Evolutionary conservation across 2,113 vertebrate species (phyloP).

Genomic region (Chlorodrepanis virens): DNA sequence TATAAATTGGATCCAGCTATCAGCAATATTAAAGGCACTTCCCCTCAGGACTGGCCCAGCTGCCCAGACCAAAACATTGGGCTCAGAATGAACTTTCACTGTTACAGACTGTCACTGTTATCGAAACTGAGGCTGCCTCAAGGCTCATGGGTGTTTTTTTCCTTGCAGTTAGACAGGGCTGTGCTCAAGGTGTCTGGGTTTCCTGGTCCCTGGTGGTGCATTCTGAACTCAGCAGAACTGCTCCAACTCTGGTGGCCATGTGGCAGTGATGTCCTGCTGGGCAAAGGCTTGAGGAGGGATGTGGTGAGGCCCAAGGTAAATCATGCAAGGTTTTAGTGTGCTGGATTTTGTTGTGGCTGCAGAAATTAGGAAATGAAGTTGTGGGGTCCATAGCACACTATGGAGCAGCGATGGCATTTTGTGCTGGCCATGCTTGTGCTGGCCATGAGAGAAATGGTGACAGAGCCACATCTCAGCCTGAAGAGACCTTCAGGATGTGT

Average conservation of each 20-base stretch:
- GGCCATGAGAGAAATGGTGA: not conserved
- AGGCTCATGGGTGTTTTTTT: not conserved
- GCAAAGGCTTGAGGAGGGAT: not conserved
- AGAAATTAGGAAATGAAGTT: fast-evolving
- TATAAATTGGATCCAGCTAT: conserved; percentile 74
- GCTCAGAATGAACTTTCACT: conserved; percentile 41
- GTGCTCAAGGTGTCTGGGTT: not conserved
- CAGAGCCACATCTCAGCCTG: not conserved
- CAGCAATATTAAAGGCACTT: conserved; percentile 15
- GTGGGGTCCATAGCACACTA: not conserved
- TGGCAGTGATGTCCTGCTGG: not conserved
- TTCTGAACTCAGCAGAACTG: not conserved
- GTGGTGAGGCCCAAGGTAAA: not conserved
- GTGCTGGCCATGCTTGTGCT: not conserved
- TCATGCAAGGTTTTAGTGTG: not conserved
- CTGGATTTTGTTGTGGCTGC: not conserved
- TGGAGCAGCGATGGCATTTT: fast-evolving
- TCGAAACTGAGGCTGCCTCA: not conserved
- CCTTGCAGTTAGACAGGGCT: not conserved
- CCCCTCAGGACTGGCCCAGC: conserved; percentile 9
- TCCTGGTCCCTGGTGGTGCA: not conserved
- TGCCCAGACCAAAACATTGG: conserved; percentile 35
- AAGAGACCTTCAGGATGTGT: not conserved
- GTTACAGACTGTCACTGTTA: not conserved
- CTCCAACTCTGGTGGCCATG: fast-evolving